Percentiles rank a stretch among this genome's conserved stretches.
phyloP scores from a whole-genome alignment of 2,113 vertebrate genomes.

The Phainopepla nitens region DNA sequence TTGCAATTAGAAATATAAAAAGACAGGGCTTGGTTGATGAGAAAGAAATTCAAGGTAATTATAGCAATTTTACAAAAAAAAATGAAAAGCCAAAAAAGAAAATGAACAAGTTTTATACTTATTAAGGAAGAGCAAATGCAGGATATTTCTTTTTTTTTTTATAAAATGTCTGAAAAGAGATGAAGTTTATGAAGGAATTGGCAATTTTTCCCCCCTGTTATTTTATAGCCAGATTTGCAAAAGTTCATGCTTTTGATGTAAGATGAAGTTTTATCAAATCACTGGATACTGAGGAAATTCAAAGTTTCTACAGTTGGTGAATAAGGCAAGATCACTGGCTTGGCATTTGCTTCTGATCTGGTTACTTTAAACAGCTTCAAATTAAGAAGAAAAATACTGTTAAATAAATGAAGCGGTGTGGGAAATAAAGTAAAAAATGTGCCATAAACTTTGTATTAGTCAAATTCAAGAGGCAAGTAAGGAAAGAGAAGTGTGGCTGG shows the following conservation, averaged over 20 bases:
- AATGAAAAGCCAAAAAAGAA: neutral
- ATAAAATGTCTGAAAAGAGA: neutral
- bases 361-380: neutral
- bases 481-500: neutral
- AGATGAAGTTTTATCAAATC: neutral
- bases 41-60: neutral
- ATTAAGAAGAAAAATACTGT: neutral
- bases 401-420: neutral
- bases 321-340: neutral
- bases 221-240: neutral
- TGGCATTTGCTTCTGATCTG: neutral
- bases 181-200: neutral
- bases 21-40: neutral
- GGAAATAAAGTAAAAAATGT: neutral
- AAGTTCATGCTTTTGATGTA: neutral
- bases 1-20: neutral
- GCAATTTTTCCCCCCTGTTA: fast-evolving
- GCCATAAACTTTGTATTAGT: neutral
- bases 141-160: neutral
- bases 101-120: neutral
- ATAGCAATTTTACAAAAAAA: neutral
- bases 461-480: neutral
- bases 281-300: neutral
- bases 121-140: neutral
- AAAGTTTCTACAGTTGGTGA: neutral